Evolutionary conservation across 1,140 invertebrate genomes (phyloP), one percentile per base, ranked within the genome.

Genomic region (Eumeta japonica): DNA sequence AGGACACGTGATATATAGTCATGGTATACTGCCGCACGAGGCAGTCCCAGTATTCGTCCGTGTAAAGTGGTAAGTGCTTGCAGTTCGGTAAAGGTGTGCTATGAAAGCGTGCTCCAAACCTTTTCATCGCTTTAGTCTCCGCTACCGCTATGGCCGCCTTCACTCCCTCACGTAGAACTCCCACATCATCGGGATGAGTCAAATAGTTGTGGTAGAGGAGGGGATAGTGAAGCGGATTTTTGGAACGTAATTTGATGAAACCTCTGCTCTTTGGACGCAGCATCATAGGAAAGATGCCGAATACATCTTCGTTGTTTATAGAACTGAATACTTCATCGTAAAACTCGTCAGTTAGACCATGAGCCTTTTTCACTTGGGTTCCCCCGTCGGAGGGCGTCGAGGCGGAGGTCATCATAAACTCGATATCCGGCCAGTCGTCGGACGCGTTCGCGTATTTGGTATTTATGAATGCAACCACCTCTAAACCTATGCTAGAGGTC

Each of bases 401-500:
- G 0, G 86, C 82, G n/a, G 88, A 86, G 0, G 88, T 86, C 58
- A 92, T 72, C 86, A 90, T 92, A 53, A 93, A 92, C 46, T 92
- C 88, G 37, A 93, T 92, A 52, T 94, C 91, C 0, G 90, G 90
- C 88, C 89, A 93, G 53, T 92, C 90, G 39, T 90, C 86, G 0
- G 81, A 80, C 39, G 82, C 72, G 55, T 92, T 92, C 0, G 86
- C 87, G 55, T 92, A 92, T 60, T 92, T 92, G 0, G 90, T 92
- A 0, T 86, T 84, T 28, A 93, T 88, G 52, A 92, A 93, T 0
- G 85, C 89, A 0, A 91, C 87, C 0, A 87, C 85, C 66, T 92
- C 90, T 28, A 93, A 62, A 0, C 90, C 90, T 2, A 92, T 81
- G 44, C 84, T 89, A 0, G 87, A 87, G 0, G 90, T 91, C 10